phyloP scores from a whole-genome alignment of 64 coral and sea anemone genomes.

The Pachyseris speciosa region DNA sequence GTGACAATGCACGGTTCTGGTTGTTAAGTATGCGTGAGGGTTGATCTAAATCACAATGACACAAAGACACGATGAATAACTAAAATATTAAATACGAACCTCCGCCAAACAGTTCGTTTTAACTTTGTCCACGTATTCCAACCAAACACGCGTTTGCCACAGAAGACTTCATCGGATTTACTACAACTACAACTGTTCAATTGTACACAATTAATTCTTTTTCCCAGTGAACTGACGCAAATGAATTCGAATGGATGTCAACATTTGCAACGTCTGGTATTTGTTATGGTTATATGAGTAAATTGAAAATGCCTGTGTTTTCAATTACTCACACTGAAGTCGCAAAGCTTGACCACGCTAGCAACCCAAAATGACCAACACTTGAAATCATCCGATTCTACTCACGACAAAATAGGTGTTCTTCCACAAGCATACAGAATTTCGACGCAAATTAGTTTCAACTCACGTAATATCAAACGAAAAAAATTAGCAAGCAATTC shows the following conservation, averaged over 20 bases:
- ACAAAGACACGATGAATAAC: background rate
- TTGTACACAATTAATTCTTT: background rate
- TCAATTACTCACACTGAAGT: slow-evolving; percentile 7
- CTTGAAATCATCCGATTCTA: background rate
- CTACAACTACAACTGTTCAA: background rate
- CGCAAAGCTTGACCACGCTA: background rate
- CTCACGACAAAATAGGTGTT: no score
- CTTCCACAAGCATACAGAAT: no score
- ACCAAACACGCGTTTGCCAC: background rate
- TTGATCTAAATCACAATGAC: background rate
- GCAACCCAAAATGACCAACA: background rate
- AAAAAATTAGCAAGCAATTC: background rate
- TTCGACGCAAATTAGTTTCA: no score
- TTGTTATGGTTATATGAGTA: slow-evolving; percentile 53
- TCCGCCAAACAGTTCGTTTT: background rate
- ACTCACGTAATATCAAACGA: no score
- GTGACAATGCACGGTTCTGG: slow-evolving; percentile 4
- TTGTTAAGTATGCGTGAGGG: slow-evolving; percentile 25
- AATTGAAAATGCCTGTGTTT: slow-evolving; percentile 50
- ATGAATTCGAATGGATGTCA: slow-evolving; percentile 37
- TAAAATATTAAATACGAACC: background rate
- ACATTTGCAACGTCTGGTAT: slow-evolving; percentile 34
- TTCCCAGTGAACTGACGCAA: background rate
- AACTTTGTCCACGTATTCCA: background rate
- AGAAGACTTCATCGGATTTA: background rate